Base-by-base conservation (phyloP, 2,888 invertebrate genomes). In the Coleophora deauratella region DNA sequence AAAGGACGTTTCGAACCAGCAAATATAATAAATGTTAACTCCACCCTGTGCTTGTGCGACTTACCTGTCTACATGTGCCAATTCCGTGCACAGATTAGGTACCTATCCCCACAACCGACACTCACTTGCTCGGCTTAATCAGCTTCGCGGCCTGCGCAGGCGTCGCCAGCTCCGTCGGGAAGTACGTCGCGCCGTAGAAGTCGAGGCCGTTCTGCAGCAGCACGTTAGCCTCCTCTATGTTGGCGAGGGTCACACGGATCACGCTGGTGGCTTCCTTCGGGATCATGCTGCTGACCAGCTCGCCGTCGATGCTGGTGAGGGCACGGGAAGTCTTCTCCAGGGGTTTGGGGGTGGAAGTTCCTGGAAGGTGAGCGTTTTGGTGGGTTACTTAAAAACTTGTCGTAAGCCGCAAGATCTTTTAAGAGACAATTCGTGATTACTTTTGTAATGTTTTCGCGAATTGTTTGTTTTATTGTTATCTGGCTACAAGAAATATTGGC, bases 101-200 rank as follows among this genome's bases (percentile, higher is more conserved):
- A 21, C 6, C 3, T 21, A 6, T 21, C 21, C 6, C 21, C 21
- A 21, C 21, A 21, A 21, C 3, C 21, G 6, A 21, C 21, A 4
- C 43, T 40, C 55, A 86, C 86, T 77, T 79, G 77, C 76, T 80
- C 3, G 86, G 85, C 49, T 82, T 88, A 63, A 86, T 88, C 65
- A 89, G 81, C 55, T 87, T 89, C 27, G 88, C 89, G 37, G 89
- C 88, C 54, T 90, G 88, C 44, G 90, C 87, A 27, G 91, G 89
- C 49, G 89, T 88, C 33, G 91, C 91, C 49, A 93, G 88, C 69
- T 94, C 94, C 3, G 94, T 93, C 37, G 94, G 94, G 78, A 95
- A 95, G 84, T 91, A 94, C 15, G 95, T 95, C 35, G 95, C 94
- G 13, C 94, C 94, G 66, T 94, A 95, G 82, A 95, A 95, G 77